Evolutionary conservation across 2,797 vertebrate species (phyloP), one percentile per base, ranked within the genome.

Genomic region (Podarcis lilfordi): DNA sequence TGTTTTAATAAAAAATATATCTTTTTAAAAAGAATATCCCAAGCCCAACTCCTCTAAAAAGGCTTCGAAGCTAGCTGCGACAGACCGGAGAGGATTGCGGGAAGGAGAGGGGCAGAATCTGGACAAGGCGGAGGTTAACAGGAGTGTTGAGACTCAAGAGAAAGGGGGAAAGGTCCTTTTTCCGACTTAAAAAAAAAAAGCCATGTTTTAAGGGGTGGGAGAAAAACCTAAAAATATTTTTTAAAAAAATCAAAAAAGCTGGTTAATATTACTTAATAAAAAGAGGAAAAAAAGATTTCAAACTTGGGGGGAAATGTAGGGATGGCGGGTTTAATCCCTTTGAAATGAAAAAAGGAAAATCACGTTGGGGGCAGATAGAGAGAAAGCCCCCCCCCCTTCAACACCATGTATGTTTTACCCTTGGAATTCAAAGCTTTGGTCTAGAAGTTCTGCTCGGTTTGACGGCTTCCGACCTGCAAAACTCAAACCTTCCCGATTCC

Each of bases 381-480:
- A 1, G 27, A n/a, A 5, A 6, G 8, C 10, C 8, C 27, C 76
- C 17, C n/a, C 7, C 45, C 66, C 40, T 4, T 0, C 1, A 21
- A 25, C 10, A 13, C 5, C 25, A 0, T 35, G 69, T 76, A 29
- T 40, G 82, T 85, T 37, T 0, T 1, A 2, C 8, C 9, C 61
- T 72, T 23, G 2, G 27, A 37, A 80, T 86, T 55, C 8, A 81
- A 91, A 86, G 84, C 92, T 93, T 94, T 91, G 91, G 91, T 90
- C 72, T 94, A 82, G 64, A 71, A 87, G 80, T 68, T 32, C 5
- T 45, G 66, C 37, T 69, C 19, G 0, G 27, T 32, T 32, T 9
- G 50, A 40, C 40, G 50, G 45, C 3, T n/a, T 40, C n/a, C 21
- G 40, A 29, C 13, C 72, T 66, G 50, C 25, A 71, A 55, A 35